A percentile compares a stretch with the other conserved stretches of the same genome.
phyloP scores from a whole-genome alignment of 2,113 vertebrate genomes.

The Mirounga angustirostris region DNA sequence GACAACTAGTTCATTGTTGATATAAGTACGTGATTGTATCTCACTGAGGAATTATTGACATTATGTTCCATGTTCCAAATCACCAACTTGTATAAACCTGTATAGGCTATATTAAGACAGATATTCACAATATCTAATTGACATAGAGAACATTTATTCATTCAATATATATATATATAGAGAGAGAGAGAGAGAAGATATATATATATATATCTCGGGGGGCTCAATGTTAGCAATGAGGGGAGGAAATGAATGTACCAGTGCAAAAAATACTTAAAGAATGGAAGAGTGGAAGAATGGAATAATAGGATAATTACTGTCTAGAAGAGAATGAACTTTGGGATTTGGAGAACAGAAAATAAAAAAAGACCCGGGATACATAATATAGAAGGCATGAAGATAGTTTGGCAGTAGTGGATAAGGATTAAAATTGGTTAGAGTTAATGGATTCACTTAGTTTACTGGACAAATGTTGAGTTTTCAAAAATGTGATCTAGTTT shows the following conservation, averaged over 20 bases:
- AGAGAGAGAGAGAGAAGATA: too few species aligned
- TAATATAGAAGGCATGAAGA: not conserved
- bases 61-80: conserved; percentile 34
- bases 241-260: not conserved
- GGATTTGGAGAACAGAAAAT: not conserved
- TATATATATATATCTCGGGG: too few species aligned
- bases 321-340: not conserved
- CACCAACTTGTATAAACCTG: conserved; percentile 26
- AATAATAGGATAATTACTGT: not conserved
- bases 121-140: not conserved
- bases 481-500: not conserved
- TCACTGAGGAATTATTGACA: conserved; percentile 56
- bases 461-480: not conserved
- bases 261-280: not conserved
- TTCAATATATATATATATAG: not conserved
- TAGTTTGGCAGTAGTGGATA: not conserved
- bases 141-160: not conserved
- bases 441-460: not conserved
- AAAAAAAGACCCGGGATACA: not conserved
- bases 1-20: conserved; percentile 72
- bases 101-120: not conserved
- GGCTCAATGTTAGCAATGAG: not conserved
- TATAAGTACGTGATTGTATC: conserved; percentile 62
- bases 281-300: not conserved
- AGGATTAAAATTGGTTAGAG: not conserved